phyloP scores from a whole-genome alignment of 2,888 invertebrate genomes.

The Pyrgus malvae region DNA sequence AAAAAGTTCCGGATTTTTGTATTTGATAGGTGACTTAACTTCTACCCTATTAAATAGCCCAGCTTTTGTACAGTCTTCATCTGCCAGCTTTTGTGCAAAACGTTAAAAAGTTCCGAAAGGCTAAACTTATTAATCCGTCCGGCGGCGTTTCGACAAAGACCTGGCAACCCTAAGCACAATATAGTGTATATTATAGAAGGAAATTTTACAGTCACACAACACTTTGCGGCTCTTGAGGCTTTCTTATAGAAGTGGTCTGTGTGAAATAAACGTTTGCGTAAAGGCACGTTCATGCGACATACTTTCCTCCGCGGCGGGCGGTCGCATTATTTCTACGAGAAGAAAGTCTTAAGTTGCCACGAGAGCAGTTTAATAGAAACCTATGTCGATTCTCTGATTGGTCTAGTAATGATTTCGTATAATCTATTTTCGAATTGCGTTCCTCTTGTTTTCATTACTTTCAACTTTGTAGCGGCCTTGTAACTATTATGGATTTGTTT shows the following conservation, averaged over 20 bases:
- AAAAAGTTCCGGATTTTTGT: no score
- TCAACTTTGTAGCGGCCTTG: no score
- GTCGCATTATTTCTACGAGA: constrained; percentile 36
- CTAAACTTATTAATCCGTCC: no score
- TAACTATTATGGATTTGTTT: no score
- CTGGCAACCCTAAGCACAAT: no score
- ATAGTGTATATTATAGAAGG: no score
- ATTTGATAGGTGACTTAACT: no score
- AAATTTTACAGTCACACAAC: constrained; percentile 18
- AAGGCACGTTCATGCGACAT: constrained; percentile 40
- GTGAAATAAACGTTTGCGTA: constrained; percentile 35
- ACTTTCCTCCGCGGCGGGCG: constrained; percentile 43
- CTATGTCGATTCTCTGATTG: constrained; percentile 11
- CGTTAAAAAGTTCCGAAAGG: no score
- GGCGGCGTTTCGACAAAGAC: no score
- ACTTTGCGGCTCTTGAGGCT: constrained; percentile 36
- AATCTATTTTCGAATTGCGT: not conserved
- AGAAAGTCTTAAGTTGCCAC: constrained; percentile 37
- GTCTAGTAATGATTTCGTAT: constrained; percentile 9
- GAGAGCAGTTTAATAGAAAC: constrained; percentile 39
- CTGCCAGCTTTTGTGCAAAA: no score
- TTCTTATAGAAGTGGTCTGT: constrained; percentile 38
- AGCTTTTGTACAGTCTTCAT: no score
- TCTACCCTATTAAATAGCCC: no score
- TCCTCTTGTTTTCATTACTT: constrained; percentile 2